Base-by-base conservation (phyloP, 23 tunicate species). In the Halocynthia aurantium region DNA sequence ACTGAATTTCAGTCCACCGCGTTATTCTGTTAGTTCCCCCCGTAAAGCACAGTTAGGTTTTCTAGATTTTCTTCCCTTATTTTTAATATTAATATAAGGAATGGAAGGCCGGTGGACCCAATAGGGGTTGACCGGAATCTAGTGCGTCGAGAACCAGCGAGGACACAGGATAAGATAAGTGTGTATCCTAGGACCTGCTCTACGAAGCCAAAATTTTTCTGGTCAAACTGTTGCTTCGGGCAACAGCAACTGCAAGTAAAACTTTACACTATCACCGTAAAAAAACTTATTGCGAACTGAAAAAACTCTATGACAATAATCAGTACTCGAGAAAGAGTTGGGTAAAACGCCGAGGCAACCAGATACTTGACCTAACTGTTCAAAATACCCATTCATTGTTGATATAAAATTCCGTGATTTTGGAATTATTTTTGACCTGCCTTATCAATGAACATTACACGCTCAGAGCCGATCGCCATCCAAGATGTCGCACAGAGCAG, bases 401-500 rank as follows among this genome's bases (percentile, higher is more conserved):
- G 44, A 31, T 31, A 31, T 31, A 31, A 31, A 31, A 31, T 31
- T 31, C 44, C 44, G 44, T 31, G 44, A 31, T 31, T 31, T 31
- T 31, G 44, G 44, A 31, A 31, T 31, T 31, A 31, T 31, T 31
- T 31, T 31, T 31, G 44, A 31, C 44, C 44, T 31, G 44, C 44
- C 44, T 31, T 31, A 31, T 31, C 44, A 31, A 31, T 31, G 86
- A 78, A 88, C 67, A 73, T 83, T 15, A 81, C 81, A 72, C 95
- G 86, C 31, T 88, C 95, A 31, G 83, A 81, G 52, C 95, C 95
- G n/a, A 88, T 88, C 55, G 75, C 82, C 50, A 88, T 88, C 40
- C 63, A 66, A 50, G 70, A 78, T 77, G 74, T 76, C 7, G 71
- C 56, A n/a, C 55, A 77, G 10, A 55, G 52, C 57, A 75, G 76